Conservation (phyloP, 2,797 vertebrate species). For the Phaenicophaeus curvirostris region DNA sequence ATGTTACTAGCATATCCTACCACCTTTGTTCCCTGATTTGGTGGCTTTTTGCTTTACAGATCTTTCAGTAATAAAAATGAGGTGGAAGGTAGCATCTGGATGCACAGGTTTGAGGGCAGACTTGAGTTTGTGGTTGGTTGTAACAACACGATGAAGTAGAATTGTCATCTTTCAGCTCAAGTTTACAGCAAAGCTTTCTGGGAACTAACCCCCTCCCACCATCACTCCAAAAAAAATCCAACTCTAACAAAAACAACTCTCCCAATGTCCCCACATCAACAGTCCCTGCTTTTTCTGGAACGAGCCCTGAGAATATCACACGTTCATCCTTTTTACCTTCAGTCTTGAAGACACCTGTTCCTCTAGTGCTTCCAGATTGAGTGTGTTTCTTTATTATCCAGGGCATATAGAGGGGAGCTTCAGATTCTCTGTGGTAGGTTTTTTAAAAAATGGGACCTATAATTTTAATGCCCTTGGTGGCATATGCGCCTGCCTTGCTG, state of each 20-base stretch:
- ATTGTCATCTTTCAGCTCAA: not conserved
- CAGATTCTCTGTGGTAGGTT: not conserved
- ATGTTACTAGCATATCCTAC: not conserved
- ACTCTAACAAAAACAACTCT: not conserved
- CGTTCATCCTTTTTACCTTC: not conserved
- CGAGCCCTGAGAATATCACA: not conserved
- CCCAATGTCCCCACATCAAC: not conserved
- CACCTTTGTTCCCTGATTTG: not conserved
- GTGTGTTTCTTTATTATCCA: not conserved
- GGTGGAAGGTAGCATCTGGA: not conserved
- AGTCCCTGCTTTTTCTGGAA: not conserved
- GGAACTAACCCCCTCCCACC: not conserved
- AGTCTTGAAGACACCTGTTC: not conserved
- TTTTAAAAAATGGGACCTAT: not conserved
- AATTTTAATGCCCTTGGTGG: not conserved
- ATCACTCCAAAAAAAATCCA: accelerated
- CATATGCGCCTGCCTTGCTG: not conserved
- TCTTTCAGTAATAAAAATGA: not conserved
- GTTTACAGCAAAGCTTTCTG: not conserved
- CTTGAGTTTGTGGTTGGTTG: not conserved
- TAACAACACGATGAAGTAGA: not conserved
- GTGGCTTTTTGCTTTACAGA: not conserved
- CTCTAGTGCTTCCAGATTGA: not conserved
- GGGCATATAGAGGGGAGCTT: not conserved
- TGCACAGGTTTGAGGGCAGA: not conserved